phyloP scores from a whole-genome alignment of 2,113 vertebrate genomes.

The Panthera leo region DNA sequence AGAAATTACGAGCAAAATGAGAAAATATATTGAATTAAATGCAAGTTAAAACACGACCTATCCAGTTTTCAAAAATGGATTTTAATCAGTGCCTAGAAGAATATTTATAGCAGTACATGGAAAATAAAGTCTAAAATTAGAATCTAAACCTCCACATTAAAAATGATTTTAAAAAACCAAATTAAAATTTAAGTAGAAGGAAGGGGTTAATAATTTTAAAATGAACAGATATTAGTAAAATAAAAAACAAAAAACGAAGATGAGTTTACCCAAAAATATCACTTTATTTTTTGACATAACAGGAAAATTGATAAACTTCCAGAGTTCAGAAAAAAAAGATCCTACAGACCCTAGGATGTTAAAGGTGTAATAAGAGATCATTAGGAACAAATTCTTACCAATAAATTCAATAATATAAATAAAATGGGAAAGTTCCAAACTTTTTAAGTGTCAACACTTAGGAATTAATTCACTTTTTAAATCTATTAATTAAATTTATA shows the following conservation, averaged over 20 bases:
- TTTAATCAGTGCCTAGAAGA: not conserved
- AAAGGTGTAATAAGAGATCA: not conserved
- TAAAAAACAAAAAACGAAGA: not conserved
- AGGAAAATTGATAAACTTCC: not conserved
- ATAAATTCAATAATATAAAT: not conserved
- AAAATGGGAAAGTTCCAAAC: not conserved
- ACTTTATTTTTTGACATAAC: not conserved
- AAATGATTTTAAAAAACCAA: not conserved
- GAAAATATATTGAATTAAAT: not conserved
- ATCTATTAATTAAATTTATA: not conserved
- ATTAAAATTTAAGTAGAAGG: not conserved
- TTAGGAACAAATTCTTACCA: not conserved
- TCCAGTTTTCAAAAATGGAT: not conserved
- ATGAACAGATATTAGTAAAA: not conserved
- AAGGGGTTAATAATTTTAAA: not conserved
- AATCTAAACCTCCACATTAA: not conserved
- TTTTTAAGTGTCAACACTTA: not conserved
- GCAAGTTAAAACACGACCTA: not conserved
- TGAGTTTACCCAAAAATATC: not conserved
- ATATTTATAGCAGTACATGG: not conserved
- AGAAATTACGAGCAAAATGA: not conserved
- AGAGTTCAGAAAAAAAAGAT: not conserved
- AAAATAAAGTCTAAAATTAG: slow-evolving; percentile 21
- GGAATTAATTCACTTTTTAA: not conserved
- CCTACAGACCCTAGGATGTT: not conserved